Base-by-base conservation (phyloP, 2,888 invertebrate genomes). In the Amphipoea oculea region DNA sequence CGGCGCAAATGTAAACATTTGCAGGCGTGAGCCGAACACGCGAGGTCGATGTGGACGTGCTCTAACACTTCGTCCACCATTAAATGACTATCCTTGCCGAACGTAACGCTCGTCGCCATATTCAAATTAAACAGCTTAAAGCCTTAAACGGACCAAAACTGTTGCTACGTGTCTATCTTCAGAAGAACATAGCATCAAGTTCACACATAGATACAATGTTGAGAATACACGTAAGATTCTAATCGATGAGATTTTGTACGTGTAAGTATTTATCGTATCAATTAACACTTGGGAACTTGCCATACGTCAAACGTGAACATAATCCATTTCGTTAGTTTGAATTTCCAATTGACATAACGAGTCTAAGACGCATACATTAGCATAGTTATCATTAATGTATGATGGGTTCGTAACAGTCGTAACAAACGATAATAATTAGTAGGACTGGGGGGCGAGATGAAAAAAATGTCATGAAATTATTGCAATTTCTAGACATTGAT, bases 1-100 rank as follows among this genome's bases (percentile, higher is more conserved):
- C 94, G 95, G 95, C 92, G 94, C 94, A 96, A 96, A 97, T 97
- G 96, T 97, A 96, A 97, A 96, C 97, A 97, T 97, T 97, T 95
- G 95, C 96, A 96, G 95, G 96, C 96, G 94, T 91, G 90, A 91
- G 93, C 91, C 95, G 94, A 93, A 89, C 93, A 89, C 91, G 86
- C 96, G 96, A 96, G 96, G 96, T 93, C 96, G 94, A 82, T 73
- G 90, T 89, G 95, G 92, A 96, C 96, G 96, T 96, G 96, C 92
- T 90, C 91, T 92, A 91, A 91, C 92, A 92, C 92, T 93, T 90
- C 91, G 90, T 91, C 92, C 92, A 88, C 91, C 87, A 88, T 88
- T 86, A 87, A 87, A 88, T 90, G 88, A 89, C 89, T 90, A 90
- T 91, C 90, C 89, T 91, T 90, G 90, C 82, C 87, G 86, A 90